Evolutionary conservation across 2,888 invertebrate species (phyloP), one percentile per base, ranked within the genome.

Genomic region (Augochlorella aurata): DNA sequence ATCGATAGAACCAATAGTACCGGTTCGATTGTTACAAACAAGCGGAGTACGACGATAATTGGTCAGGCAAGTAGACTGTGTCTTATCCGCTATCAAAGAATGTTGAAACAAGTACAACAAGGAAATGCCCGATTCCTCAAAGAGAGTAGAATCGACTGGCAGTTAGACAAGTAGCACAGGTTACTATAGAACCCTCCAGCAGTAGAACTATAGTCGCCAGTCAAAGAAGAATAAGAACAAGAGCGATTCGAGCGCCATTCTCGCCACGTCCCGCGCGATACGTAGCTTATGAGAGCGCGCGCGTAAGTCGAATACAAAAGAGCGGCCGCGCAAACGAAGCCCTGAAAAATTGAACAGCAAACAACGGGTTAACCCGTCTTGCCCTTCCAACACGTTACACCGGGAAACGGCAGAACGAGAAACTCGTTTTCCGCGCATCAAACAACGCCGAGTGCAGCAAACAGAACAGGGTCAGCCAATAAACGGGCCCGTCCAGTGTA

Each of bases 391-490:
- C 3, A 24, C 16, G 29, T 24, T 18, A 29, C 61, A 29, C 29
- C 18, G 16, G 24, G 16, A 9, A 24, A 16, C 61, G 61, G 16
- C 29, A 29, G 24, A 61, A 61, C 61, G 61, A 16, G 61, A 61
- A 61, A 61, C 61, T 61, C 61, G 29, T 61, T 61, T 70, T 54
- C 52, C 52, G 21, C 70, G 38, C 16, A 47, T 7, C n/a, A 47
- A 49, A 24, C 12, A 61, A 63, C 61, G 29, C 61, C 47, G 63
- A 47, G 47, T 65, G 52, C 68, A 7, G 47, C 77, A 80, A 83
- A 79, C 83, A 79, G 73, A 38, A 44, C 52, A n/a, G 52, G 52
- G 68, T 72, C 66, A 63, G 29, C 63, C 72, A 38, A 73, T 73
- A 61, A 73, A 73, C 70, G 49, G 14, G 47, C 47, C 21, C 63